Evolutionary conservation across 2,113 vertebrate genomes (phyloP), one percentile per base, ranked within the genome.

Genomic region (Drymodes brunneopygia): DNA sequence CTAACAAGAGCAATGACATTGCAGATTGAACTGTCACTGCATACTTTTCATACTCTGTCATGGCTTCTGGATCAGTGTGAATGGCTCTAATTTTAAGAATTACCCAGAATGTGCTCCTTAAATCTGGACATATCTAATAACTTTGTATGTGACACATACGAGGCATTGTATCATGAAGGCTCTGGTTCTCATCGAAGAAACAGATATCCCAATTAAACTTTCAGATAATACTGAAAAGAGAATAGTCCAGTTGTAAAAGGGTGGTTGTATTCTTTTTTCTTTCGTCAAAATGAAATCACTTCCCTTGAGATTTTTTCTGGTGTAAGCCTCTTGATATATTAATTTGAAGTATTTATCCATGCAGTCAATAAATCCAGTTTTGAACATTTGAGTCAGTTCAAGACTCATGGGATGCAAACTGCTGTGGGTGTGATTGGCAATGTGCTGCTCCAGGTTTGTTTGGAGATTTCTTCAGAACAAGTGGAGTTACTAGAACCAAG

Each of bases 101-200:
- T 96, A 91, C 72, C 73, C 86, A 3, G 88, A 92, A 86, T 77
- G 90, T 9, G 1, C 67, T 92, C 86, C 77, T 85, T 94, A 91
- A 89, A 80, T 93, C 70, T 88, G 77, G 92, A 53, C 57, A 29
- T 79, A 87, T 88, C 78, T 85, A 82, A 71, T 88, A 95, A 77
- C 22, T 60, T 72, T 91, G 27, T 81, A 81, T 92, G 80, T 85
- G 94, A 72, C 47, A 82, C 79, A 88, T 79, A 70, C 81, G 47
- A 88, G 95, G 86, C 85, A 66, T 96, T 91, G 56, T 95, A 56
- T 95, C 90, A 70, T 72, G 95, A 95, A 97, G 82, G 45, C 56
- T 85, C 85, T 92, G 91, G 65, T 97, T 92, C 95, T 89, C 75
- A 79, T 96, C 96, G 96, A 86, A 94, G 83, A 96, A 96, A 93